Conservation (phyloP, 2,797 vertebrate genomes). For the Mus minutoides region DNA sequence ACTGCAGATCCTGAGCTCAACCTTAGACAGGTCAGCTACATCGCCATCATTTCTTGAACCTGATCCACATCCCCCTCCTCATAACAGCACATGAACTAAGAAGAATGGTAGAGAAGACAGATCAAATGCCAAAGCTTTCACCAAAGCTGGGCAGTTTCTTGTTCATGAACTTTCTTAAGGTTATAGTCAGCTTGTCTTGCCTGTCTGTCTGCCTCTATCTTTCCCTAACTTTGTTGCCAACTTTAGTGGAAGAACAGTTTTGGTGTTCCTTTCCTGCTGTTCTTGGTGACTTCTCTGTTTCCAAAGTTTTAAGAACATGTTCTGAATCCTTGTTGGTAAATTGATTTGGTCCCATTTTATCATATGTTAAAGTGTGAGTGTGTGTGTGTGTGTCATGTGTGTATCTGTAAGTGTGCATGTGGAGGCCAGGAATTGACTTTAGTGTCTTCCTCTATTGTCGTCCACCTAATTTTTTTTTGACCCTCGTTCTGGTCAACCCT, state of each 20-base stretch:
- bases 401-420: not conserved
- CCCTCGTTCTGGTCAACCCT: no score
- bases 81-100: not conserved
- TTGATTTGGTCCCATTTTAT: not conserved
- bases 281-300: not conserved
- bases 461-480: not conserved
- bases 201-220: not conserved
- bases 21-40: not conserved
- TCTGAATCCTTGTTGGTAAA: not conserved
- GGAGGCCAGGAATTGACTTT: not conserved
- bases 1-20: not conserved
- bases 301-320: not conserved
- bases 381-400: not conserved
- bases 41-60: not conserved
- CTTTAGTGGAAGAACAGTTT: not conserved
- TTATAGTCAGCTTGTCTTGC: not conserved
- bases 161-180: not conserved
- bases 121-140: not conserved
- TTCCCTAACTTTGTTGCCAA: not conserved
- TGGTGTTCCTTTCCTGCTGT: not conserved
- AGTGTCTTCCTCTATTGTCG: not conserved
- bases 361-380: not conserved
- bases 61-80: not conserved
- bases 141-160: not conserved
- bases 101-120: not conserved